These are phyloP conservation scores for Eilema depressum DNA, from an alignment of 2,888 invertebrate species.

Conservation along the genomic window DNA sequence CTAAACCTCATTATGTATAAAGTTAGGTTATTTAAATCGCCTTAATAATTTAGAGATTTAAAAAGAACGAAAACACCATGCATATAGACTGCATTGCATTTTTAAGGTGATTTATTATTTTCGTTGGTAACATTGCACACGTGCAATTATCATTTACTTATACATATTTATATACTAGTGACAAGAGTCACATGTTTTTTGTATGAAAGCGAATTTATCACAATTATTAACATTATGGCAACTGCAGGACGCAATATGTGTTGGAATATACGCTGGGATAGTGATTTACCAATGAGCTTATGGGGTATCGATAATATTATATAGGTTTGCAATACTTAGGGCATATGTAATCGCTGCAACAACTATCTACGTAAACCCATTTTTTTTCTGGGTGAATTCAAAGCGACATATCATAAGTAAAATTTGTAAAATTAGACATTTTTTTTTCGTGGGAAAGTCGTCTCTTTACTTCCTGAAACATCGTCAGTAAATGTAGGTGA, in stretches of 20 bases:
- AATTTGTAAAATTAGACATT: neutral
- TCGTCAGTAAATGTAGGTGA: neutral
- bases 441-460: neutral
- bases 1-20: slow-evolving; percentile 80
- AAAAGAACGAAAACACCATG: slow-evolving; percentile 76
- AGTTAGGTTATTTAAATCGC: slow-evolving; percentile 77
- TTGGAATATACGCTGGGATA: slow-evolving; percentile 41
- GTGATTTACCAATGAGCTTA: slow-evolving; percentile 17
- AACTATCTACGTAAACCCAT: neutral
- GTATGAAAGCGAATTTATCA: slow-evolving; percentile 59
- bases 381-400: neutral
- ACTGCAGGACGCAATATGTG: slow-evolving; percentile 30
- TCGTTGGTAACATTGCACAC: slow-evolving; percentile 61
- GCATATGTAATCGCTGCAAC: neutral
- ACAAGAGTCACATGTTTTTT: slow-evolving; percentile 40
- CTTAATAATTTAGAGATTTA: slow-evolving; percentile 75
- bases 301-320: slow-evolving; percentile 13
- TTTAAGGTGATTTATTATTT: slow-evolving; percentile 74
- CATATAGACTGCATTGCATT: slow-evolving; percentile 84
- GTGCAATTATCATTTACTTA: slow-evolving; percentile 67
- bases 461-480: neutral
- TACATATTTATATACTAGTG: slow-evolving; percentile 49
- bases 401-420: slow-evolving; percentile 24
- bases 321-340: slow-evolving; percentile 4
- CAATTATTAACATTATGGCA: slow-evolving; percentile 52